Evolutionary conservation across 2,888 invertebrate species (phyloP).

Genomic region (Lamellibrachia columna): DNA sequence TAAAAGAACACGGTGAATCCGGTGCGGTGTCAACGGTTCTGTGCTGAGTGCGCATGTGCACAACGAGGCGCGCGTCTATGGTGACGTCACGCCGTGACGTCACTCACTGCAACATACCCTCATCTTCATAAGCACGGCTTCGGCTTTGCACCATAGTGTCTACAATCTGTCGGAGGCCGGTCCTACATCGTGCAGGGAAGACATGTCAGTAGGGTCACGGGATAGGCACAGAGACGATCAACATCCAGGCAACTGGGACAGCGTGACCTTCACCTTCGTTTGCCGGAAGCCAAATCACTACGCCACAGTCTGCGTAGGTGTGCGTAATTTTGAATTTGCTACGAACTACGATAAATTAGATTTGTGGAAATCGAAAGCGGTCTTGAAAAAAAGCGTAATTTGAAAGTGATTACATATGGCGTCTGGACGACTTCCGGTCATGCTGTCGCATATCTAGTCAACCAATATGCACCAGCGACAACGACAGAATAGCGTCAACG

Average conservation of each 20-base stretch:
- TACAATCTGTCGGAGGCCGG: not conserved
- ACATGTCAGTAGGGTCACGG: slow-evolving; percentile 10
- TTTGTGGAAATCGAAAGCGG: not conserved
- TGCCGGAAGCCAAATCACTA: not conserved
- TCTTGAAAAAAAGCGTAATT: not conserved
- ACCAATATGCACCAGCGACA: not conserved
- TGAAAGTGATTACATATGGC: not conserved
- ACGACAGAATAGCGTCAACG: not conserved
- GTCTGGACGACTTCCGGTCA: not conserved
- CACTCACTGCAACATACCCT: slow-evolving; percentile 10
- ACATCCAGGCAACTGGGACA: not conserved
- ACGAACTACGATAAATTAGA: not conserved
- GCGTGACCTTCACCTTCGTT: not conserved
- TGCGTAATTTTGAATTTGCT: not conserved
- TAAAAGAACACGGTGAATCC: not conserved
- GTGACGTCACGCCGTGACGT: slow-evolving; percentile 16
- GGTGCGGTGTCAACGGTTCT: not conserved
- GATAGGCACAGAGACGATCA: not conserved
- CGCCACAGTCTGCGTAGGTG: not conserved
- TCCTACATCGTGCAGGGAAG: slow-evolving; percentile 16
- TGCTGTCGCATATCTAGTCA: not conserved
- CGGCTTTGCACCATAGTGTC: not conserved
- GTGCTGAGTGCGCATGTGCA: not conserved
- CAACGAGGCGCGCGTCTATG: not conserved
- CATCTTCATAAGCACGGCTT: not conserved